phyloP scores from a whole-genome alignment of 2,113 vertebrate genomes.

The Arizona elegans region DNA sequence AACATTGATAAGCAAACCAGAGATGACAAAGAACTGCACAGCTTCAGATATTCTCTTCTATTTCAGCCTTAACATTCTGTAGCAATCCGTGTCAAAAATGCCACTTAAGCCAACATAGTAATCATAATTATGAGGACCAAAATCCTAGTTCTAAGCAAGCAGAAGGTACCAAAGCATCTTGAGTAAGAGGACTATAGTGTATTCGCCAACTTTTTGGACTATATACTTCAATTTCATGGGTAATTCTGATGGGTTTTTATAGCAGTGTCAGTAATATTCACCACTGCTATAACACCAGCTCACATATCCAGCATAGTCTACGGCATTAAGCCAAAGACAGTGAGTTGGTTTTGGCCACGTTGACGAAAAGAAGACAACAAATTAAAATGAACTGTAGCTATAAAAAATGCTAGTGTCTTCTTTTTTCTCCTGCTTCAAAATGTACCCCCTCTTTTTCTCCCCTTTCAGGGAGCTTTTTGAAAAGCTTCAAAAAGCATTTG shows the following conservation, averaged over 20 bases:
- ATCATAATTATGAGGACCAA: neutral
- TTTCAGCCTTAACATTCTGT: neutral
- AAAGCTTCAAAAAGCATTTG: no score
- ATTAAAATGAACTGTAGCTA: neutral
- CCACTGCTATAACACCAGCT: fast-evolving
- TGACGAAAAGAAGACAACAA: neutral
- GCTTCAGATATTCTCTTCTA: neutral
- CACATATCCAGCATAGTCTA: neutral
- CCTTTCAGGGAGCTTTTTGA: no score
- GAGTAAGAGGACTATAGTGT: neutral
- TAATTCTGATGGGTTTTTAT: neutral
- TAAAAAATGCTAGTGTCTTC: fast-evolving
- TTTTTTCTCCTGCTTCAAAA: neutral
- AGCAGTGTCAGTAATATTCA: neutral
- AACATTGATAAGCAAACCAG: neutral
- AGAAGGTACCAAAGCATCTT: neutral
- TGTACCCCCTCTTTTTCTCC: no score
- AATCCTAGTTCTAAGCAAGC: neutral
- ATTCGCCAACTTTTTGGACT: neutral
- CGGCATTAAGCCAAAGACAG: fast-evolving
- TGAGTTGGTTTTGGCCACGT: neutral
- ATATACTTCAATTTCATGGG: neutral
- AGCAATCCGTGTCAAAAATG: neutral
- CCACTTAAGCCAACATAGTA: neutral
- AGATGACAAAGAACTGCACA: neutral